Evolutionary conservation across 2,113 vertebrate genomes (phyloP).

Genomic region (Dromaius novaehollandiae): DNA sequence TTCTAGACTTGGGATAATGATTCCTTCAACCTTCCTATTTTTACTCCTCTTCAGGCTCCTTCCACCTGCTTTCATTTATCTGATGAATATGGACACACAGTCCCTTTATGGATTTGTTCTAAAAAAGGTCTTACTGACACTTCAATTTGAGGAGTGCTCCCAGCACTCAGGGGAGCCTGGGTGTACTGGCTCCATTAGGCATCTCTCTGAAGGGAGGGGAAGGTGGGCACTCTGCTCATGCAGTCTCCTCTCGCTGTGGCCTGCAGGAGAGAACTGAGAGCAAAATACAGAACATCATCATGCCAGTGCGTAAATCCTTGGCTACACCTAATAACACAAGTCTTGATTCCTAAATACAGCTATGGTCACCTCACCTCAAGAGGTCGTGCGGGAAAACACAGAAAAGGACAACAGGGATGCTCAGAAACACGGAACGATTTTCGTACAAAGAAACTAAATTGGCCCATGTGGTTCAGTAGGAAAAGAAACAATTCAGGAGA

Average conservation of each 20-base stretch:
- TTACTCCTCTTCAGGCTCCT: not conserved
- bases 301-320: not conserved
- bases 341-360: not conserved
- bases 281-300: not conserved
- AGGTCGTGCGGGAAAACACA: not conserved
- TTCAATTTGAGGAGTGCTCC: fast-evolving
- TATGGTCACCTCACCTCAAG: not conserved
- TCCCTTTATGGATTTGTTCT: not conserved
- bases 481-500: not conserved
- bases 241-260: not conserved
- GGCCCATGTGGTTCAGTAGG: not conserved
- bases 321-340: not conserved
- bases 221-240: not conserved
- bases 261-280: not conserved
- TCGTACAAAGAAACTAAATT: not conserved
- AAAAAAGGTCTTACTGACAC: not conserved
- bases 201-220: not conserved
- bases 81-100: not conserved
- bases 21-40: not conserved
- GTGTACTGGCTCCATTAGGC: not conserved
- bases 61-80: not conserved
- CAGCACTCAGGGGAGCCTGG: not conserved
- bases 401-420: not conserved
- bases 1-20: not conserved
- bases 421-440: not conserved